Conservation (phyloP, 2,888 invertebrate genomes). For the Ophioninae sp. region DNA sequence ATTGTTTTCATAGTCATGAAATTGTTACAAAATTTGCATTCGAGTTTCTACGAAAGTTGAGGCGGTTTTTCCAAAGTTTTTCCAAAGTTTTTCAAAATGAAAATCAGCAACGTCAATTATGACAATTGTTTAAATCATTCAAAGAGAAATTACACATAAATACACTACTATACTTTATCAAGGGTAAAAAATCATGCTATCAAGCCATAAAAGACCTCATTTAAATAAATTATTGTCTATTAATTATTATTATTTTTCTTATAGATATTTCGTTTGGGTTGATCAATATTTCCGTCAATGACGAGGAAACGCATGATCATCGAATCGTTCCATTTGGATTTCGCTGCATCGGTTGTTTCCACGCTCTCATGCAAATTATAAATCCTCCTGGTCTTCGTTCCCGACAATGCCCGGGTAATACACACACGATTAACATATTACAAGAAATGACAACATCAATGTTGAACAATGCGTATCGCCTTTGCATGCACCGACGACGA, state of each 20-base stretch:
- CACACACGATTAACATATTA: constrained; percentile 10
- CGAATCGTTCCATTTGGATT: background rate
- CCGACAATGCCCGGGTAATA: constrained; percentile 11
- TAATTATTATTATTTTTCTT: background rate
- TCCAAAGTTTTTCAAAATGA: background rate
- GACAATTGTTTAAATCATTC: background rate
- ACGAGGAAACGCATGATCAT: constrained; percentile 3
- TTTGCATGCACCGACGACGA: constrained; percentile 46
- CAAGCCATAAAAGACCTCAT: too few species aligned
- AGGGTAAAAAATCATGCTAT: too few species aligned
- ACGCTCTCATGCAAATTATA: constrained; percentile 20
- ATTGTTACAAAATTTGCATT: constrained; percentile 8
- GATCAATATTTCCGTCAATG: background rate
- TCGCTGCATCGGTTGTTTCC: constrained; percentile 7
- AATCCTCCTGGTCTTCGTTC: background rate
- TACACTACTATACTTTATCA: too few species aligned
- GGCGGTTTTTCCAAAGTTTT: background rate
- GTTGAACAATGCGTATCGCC: constrained; percentile 12
- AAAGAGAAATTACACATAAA: background rate
- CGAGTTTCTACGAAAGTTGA: background rate
- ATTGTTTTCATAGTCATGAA: too few species aligned
- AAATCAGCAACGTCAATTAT: background rate
- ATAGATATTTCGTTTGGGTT: constrained; percentile 1
- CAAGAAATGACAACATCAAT: constrained; percentile 32
- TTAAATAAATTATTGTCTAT: too few species aligned